These are phyloP conservation scores for Lemur catta DNA, from an alignment of 2,797 vertebrate genomes.

Conservation along the genomic window DNA sequence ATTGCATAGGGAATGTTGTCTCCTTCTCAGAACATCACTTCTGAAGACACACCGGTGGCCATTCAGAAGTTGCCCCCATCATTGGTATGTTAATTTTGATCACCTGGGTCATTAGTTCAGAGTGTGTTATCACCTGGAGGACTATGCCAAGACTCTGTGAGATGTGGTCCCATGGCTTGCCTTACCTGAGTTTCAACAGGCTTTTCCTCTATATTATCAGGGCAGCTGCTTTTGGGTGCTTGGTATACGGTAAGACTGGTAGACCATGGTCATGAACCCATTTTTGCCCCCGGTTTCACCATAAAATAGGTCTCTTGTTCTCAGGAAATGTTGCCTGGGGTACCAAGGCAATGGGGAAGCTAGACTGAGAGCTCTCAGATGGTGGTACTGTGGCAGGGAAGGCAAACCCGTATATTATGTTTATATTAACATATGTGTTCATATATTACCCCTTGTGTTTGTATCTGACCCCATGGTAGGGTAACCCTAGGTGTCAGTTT, in stretches of 20 bases:
- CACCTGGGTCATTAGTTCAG: not conserved
- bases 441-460: not conserved
- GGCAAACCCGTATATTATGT: not conserved
- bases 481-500: not conserved
- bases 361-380: not conserved
- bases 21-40: not conserved
- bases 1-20: not conserved
- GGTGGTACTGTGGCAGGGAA: not conserved
- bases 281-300: not conserved
- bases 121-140: not conserved
- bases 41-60: not conserved
- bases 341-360: too few relatives aligned
- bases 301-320: not conserved
- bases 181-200: not conserved
- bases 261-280: not conserved
- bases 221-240: not conserved
- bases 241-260: not conserved
- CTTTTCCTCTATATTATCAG: not conserved
- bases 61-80: not conserved
- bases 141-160: not conserved
- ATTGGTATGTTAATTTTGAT: not conserved
- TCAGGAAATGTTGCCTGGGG: not conserved
- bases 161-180: not conserved
- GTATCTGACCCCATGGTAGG: not conserved
- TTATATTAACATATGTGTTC: not conserved